Evolutionary conservation across 2,797 vertebrate species (phyloP).

Genomic region (Channa striata): DNA sequence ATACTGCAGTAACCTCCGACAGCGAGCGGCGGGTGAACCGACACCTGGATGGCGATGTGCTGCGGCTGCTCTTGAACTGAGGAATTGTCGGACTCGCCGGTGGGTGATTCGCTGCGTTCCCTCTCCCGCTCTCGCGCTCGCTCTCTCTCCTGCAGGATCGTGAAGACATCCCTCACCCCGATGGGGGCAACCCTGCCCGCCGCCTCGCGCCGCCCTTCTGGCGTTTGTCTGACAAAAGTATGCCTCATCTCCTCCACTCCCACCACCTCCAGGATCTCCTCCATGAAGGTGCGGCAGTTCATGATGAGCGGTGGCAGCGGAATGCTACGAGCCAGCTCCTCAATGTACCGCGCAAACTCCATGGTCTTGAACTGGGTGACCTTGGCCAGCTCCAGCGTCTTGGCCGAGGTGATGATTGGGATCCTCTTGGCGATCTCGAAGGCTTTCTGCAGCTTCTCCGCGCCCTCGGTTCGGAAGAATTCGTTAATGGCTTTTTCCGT

Average conservation of each 20-base stretch:
- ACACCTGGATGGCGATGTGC: conserved; percentile 98
- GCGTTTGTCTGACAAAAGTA: conserved; percentile 90
- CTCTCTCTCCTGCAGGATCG: conserved; percentile 87
- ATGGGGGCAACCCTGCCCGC: conserved; percentile 60
- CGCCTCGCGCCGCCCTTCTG: conserved; percentile 85
- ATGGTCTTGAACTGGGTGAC: conserved; percentile 99
- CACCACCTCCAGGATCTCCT: conserved; percentile 98
- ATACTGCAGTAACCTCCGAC: conserved; percentile 76
- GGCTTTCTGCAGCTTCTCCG: conserved; percentile 98
- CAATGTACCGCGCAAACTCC: conserved; percentile 98
- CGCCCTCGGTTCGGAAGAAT: conserved; percentile 98
- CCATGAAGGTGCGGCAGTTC: conserved; percentile 99
- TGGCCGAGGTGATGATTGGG: conserved; percentile 98
- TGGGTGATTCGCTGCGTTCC: conserved; percentile 89
- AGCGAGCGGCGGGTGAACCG: conserved; percentile 88
- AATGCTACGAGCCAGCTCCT: conserved; percentile 97
- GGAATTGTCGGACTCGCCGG: conserved; percentile 92
- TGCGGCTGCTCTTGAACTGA: conserved; percentile 93
- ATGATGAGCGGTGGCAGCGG: conserved; percentile 98
- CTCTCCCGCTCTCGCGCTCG: conserved; percentile 76
- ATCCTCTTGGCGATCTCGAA: conserved; percentile 98
- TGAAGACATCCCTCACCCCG: conserved; percentile 87
- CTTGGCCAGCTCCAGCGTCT: conserved; percentile 98
- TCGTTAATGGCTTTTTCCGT: conserved; percentile 99
- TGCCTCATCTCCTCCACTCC: conserved; percentile 97